These are phyloP conservation scores for Spea hammondii DNA, from an alignment of 2,797 vertebrate species.

Conservation along the genomic window DNA sequence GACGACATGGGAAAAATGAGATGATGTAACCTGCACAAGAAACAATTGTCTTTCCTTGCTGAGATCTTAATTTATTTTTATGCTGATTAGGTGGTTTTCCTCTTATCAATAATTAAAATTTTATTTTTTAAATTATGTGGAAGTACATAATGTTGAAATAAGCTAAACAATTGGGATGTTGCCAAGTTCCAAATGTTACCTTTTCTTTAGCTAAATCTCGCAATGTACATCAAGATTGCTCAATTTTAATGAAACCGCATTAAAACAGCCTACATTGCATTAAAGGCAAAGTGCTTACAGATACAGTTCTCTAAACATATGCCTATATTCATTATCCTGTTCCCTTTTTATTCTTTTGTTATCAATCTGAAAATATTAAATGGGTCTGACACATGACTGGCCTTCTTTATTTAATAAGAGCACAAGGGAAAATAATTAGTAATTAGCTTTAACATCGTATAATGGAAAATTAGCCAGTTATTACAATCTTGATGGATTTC, in stretches of 20 bases:
- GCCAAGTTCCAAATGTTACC: too few species aligned
- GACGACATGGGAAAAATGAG: too few species aligned
- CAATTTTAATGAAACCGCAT: not conserved
- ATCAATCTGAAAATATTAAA: constrained; percentile 14
- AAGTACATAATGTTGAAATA: too few species aligned
- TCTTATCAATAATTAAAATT: too few species aligned
- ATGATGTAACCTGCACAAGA: too few species aligned
- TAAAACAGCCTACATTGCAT: not conserved
- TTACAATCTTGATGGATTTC: constrained; percentile 48
- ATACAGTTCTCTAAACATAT: not conserved
- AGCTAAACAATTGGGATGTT: too few species aligned
- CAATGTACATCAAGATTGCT: too few species aligned
- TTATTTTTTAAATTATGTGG: too few species aligned
- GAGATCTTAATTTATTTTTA: too few species aligned
- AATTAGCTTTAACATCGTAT: constrained; percentile 46
- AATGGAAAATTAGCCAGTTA: constrained; percentile 50
- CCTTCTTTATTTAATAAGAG: constrained; percentile 37
- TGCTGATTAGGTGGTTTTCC: too few species aligned
- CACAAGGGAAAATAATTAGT: constrained; percentile 20
- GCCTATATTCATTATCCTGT: not conserved
- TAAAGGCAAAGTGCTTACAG: not conserved
- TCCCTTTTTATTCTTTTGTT: constrained; percentile 5
- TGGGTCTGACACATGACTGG: constrained; percentile 24
- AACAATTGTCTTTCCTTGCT: too few species aligned
- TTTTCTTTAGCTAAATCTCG: too few species aligned